A percentile compares a stretch with the other conserved stretches of the same genome.
Conservation (phyloP, 2,113 vertebrate genomes). For the Gallinago jamesoni region DNA sequence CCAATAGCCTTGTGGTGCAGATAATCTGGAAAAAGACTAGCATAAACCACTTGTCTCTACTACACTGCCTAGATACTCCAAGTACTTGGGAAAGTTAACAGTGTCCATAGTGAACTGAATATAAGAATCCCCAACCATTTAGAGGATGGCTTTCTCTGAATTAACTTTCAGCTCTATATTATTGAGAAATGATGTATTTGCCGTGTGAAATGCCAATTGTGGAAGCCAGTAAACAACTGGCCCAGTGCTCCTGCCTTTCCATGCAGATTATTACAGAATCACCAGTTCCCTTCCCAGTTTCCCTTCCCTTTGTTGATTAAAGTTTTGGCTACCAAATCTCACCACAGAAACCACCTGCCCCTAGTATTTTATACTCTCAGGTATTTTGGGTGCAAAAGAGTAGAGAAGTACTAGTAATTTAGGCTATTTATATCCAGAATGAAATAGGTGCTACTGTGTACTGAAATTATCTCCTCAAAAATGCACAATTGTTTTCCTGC, state of each 20-base stretch:
- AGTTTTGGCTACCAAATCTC: not conserved
- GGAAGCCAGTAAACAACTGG: not conserved
- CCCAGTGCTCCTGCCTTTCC: not conserved
- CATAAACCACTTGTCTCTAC: not conserved
- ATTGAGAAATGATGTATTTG: not conserved
- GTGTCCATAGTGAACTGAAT: not conserved
- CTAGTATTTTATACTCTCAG: not conserved
- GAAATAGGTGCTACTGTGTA: not conserved
- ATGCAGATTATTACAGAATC: not conserved
- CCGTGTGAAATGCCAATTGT: not conserved
- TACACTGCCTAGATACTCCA: not conserved
- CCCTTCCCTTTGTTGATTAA: not conserved
- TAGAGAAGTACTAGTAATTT: not conserved
- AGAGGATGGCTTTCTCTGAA: not conserved
- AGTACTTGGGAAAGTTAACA: not conserved
- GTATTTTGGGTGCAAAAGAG: not conserved
- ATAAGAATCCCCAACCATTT: not conserved
- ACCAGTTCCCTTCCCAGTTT: not conserved
- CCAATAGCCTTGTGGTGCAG: no score
- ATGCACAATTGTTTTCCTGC: accelerated
- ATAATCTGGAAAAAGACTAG: not conserved
- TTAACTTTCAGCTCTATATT: not conserved
- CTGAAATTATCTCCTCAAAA: not conserved
- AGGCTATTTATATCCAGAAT: not conserved
- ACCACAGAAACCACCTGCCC: not conserved